Base-by-base conservation (phyloP, 2,113 vertebrate genomes). In the Chauna torquata region DNA sequence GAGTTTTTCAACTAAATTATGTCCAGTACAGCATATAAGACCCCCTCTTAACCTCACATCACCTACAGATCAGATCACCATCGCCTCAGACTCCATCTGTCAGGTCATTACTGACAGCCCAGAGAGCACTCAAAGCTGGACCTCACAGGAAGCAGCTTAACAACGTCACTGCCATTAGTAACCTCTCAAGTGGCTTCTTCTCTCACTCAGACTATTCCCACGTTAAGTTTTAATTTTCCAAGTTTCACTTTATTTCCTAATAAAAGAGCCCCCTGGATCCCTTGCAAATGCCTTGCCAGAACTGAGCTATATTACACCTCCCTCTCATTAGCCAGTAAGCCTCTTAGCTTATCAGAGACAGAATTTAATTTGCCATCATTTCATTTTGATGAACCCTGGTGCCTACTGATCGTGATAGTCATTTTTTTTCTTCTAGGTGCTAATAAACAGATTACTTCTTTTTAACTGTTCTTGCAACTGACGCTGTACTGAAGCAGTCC, bases 281-380 rank as follows among this genome's bases (percentile, higher is more conserved):
- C 58, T 68, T n/a, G 20, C 12, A 90, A 91, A 74, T 0, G 1
- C 69, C 61, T 65, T 61, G 36, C 10, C 30, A 36, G 42, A n/a
- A 18, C 28, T 57, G 58, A 87, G 36, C 42, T 57, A 15, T 57
- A 83, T 81, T 77, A 71, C 79, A 93, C 68, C 58, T 75, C 70
- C 61, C 49, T 82, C 55, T 89, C 89, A 91, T 95, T 80, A 95
- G 25, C 54, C 81, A 42, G 12, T 85, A 95, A 97, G 71, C 76
- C 36, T 96, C 82, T 94, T 92, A 93, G 81, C 68, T 95, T 96
- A 80, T 50, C 74, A 95, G 59, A 87, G 91, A 59, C 58, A 95
- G 66, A 96, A 91, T 94, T 94, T 89, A 62, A 90, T 94, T 96
- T 11, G 3, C 38, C 36, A 17, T 87, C 34, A 96, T 83, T 95